phyloP scores from a whole-genome alignment of 2,888 invertebrate genomes.

The Drosophila prolongata region DNA sequence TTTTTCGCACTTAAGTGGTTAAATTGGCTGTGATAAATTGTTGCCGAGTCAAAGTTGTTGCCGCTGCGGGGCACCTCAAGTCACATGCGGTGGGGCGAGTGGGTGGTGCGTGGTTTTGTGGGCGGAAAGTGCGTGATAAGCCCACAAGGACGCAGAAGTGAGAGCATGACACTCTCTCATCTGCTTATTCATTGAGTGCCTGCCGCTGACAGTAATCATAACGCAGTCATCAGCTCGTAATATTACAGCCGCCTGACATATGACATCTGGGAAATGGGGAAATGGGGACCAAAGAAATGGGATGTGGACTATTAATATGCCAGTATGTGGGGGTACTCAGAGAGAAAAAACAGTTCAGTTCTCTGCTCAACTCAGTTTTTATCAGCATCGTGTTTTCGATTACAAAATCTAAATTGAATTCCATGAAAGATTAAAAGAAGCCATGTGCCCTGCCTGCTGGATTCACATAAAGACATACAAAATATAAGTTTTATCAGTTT shows the following conservation, averaged over 20 bases:
- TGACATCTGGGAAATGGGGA: slow-evolving; percentile 76
- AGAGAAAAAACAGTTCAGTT: neutral
- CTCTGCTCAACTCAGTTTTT: neutral
- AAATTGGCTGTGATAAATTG: slow-evolving; percentile 81
- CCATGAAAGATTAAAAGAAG: too few species aligned
- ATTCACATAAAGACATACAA: too few species aligned
- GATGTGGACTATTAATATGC: slow-evolving; percentile 36
- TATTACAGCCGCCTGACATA: slow-evolving; percentile 74
- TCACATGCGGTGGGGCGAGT: slow-evolving; percentile 34
- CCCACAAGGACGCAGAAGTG: slow-evolving; percentile 53
- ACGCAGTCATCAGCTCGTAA: slow-evolving; percentile 70
- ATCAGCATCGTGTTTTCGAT: too few species aligned
- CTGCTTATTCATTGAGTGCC: slow-evolving; percentile 69
- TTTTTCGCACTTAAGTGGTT: slow-evolving; percentile 79
- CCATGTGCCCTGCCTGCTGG: too few species aligned
- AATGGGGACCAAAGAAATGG: slow-evolving; percentile 12
- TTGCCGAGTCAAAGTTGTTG: slow-evolving; percentile 71
- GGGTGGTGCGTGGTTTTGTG: slow-evolving; percentile 2
- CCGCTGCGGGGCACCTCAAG: slow-evolving; percentile 69
- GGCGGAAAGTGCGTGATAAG: slow-evolving; percentile 44
- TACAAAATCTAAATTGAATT: too few species aligned
- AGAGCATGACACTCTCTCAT: slow-evolving; percentile 40
- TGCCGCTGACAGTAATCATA: slow-evolving; percentile 78
- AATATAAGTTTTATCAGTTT: too few species aligned
- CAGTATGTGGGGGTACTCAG: slow-evolving; percentile 2